Evolutionary conservation across 2,888 invertebrate species (phyloP).

Genomic region (Timema podura): DNA sequence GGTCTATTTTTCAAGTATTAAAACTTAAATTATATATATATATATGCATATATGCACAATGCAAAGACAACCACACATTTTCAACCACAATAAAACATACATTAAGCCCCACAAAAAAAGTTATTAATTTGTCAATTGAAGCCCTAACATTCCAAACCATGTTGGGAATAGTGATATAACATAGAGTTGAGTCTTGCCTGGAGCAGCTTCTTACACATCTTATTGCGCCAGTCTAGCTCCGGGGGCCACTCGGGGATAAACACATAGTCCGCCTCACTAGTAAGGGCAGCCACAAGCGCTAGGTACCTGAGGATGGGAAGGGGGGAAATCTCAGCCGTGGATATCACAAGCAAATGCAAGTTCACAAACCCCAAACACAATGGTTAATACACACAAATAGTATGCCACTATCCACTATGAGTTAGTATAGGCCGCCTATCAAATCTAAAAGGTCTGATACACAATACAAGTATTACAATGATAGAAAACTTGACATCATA

Average conservation of each 20-base stretch:
- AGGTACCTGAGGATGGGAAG: constrained; percentile 70
- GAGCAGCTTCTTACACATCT: constrained; percentile 89
- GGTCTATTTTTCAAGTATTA: too few relatives aligned
- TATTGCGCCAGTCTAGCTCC: constrained; percentile 86
- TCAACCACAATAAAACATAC: too few relatives aligned
- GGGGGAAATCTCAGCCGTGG: constrained; percentile 5
- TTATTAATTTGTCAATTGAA: too few relatives aligned
- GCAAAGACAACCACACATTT: too few relatives aligned
- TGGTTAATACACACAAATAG: not conserved
- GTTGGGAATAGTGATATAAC: too few relatives aligned
- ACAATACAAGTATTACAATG: too few relatives aligned
- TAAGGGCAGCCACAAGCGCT: constrained; percentile 91
- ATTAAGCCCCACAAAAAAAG: too few relatives aligned
- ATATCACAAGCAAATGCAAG: constrained; percentile 8
- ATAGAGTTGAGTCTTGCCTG: constrained; percentile 60
- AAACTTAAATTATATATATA: not conserved
- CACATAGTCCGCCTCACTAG: constrained; percentile 98
- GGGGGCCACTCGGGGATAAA: constrained; percentile 98
- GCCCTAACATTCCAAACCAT: too few relatives aligned
- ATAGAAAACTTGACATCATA: too few relatives aligned
- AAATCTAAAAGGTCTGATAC: too few relatives aligned
- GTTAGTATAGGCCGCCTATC: not conserved
- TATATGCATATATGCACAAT: not conserved
- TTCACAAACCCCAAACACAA: constrained; percentile 6
- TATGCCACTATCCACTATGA: not conserved